Percentiles rank a stretch among this genome's conserved stretches.
phyloP scores from a whole-genome alignment of 2,888 invertebrate genomes.

The Deilephila elpenor region DNA sequence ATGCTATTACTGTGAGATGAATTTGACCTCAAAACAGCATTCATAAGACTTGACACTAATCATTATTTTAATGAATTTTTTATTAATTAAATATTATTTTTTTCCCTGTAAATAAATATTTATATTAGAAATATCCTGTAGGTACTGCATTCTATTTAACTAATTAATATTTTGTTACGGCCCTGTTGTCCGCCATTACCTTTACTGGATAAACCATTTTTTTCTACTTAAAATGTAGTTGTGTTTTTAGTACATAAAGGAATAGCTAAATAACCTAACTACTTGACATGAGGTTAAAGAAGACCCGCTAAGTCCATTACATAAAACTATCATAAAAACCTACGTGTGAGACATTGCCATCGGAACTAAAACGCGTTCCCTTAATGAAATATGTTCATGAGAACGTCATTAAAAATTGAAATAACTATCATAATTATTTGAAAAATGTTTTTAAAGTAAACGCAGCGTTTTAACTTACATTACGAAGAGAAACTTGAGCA shows the following conservation, averaged over 20 bases:
- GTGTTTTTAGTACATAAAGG: background rate
- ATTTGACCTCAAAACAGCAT: too few relatives aligned
- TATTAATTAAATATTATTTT: too few relatives aligned
- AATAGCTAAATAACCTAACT: background rate
- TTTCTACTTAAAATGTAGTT: background rate
- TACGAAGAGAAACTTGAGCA: constrained; percentile 56
- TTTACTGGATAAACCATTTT: too few relatives aligned
- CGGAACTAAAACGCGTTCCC: constrained; percentile 23
- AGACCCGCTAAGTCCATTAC: constrained; percentile 1
- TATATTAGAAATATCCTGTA: too few relatives aligned
- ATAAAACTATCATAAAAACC: background rate
- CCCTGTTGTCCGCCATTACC: too few relatives aligned
- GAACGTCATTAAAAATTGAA: constrained; percentile 49
- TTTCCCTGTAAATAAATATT: too few relatives aligned
- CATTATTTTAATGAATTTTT: too few relatives aligned
- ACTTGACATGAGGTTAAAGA: background rate
- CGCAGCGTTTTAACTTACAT: constrained; percentile 54
- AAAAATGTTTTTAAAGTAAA: constrained; percentile 49
- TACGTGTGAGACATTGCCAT: constrained; percentile 12
- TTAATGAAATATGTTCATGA: constrained; percentile 32
- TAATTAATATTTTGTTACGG: too few relatives aligned
- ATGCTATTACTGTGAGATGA: too few relatives aligned
- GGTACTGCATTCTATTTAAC: too few relatives aligned
- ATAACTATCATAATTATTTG: constrained; percentile 42
- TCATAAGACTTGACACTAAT: too few relatives aligned